Base-by-base conservation (phyloP, 2,888 invertebrate genomes). In the Cantharis flavilabris region DNA sequence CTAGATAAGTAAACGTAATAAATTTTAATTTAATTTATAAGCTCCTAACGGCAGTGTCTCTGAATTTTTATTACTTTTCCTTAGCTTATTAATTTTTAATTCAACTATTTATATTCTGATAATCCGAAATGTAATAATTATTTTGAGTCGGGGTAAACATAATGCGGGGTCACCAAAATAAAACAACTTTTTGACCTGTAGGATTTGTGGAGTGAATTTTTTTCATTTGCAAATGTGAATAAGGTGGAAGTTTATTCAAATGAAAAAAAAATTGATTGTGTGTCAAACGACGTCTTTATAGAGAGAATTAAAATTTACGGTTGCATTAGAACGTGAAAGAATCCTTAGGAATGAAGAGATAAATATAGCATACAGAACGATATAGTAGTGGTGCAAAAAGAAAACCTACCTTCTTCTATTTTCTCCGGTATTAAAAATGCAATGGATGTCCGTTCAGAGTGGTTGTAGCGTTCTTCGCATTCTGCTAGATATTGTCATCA, bases 401-500 rank as follows among this genome's bases (percentile, higher is more conserved):
- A 64, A 69, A 72, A 64, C 69, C 71, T 71, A 64, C 69, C 73
- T 71, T 73, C 76, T 76, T 70, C 76, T 72, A 78, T 78, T 78
- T 78, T 73, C 76, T 73, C 49, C 78, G 76, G 76, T 76, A 79
- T 83, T 82, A 83, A 80, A 82, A 82, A 82, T 82, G 82, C 82
- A 80, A 76, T 78, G 80, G 80, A 80, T 82, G 83, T 83, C 80
- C 80, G 78, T 78, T 77, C 74, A 73, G 75, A 81, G 80, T 80
- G 80, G 79, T 49, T 79, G 81, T 81, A 81, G 79, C 76, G 79
- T 79, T 78, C 78, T 77, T 79, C 81, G 80, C 79, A 80, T 82
- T 81, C 79, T 77, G 82, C 82, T 82, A 81, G 84, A 84, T 84
- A 85, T 84, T 85, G 83, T 84, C 83, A 81, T 84, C 86, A 85